Conservation (phyloP, 2,113 vertebrate genomes). For the Sander lucioperca region DNA sequence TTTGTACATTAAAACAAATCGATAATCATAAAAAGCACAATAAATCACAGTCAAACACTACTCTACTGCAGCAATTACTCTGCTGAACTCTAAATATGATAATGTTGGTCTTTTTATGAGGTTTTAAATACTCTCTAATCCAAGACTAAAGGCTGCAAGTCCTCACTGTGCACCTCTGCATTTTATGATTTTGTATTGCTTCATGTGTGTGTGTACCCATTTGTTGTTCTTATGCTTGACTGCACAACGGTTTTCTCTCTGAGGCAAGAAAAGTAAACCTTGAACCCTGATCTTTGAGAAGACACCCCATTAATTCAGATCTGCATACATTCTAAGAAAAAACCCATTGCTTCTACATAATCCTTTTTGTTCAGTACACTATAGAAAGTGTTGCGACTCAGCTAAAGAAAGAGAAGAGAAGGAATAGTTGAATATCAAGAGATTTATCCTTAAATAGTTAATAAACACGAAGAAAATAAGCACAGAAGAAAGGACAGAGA, state of each 20-base stretch:
- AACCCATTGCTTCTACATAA: conserved; percentile 14
- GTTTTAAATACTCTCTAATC: conserved; percentile 32
- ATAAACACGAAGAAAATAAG: conserved; percentile 41
- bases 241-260: conserved; percentile 49
- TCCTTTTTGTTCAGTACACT: conserved; percentile 17
- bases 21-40: no score
- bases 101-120: conserved; percentile 6
- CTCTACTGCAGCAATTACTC: neutral
- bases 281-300: conserved; percentile 50
- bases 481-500: conserved; percentile 63
- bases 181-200: conserved; percentile 15
- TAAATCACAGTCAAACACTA: neutral
- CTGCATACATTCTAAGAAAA: conserved; percentile 21
- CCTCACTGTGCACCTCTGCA: conserved; percentile 18
- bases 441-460: neutral
- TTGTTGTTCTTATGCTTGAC: conserved; percentile 55
- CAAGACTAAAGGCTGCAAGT: conserved; percentile 29
- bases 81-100: conserved; percentile 1
- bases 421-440: neutral
- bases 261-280: conserved; percentile 53
- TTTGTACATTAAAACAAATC: no score
- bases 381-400: neutral
- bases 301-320: conserved; percentile 43
- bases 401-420: neutral
- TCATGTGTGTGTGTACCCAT: neutral